phyloP scores from a whole-genome alignment of 2,888 invertebrate genomes.

The Horisme vitalbata region DNA sequence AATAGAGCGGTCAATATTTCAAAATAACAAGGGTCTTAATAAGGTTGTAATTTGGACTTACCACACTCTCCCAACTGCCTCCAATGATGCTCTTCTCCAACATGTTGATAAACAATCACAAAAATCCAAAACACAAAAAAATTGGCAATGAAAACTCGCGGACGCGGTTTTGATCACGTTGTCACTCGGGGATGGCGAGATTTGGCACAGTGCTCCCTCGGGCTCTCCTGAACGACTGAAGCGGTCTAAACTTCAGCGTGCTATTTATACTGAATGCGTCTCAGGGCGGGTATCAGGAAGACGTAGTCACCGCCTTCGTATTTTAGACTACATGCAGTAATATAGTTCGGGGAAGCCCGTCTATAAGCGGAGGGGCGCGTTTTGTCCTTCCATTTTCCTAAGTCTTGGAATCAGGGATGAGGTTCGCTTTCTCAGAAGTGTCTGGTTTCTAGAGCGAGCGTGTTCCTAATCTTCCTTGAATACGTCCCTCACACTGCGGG shows the following conservation, averaged over 20 bases:
- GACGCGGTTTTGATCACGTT: constrained; percentile 65
- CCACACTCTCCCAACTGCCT: constrained; percentile 80
- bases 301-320: constrained; percentile 64
- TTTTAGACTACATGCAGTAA: constrained; percentile 57
- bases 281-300: constrained; percentile 72
- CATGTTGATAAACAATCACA: constrained; percentile 52
- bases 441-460: constrained; percentile 28
- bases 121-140: constrained; percentile 42
- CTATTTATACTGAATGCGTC: constrained; percentile 70
- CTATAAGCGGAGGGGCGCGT: constrained; percentile 47
- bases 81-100: constrained; percentile 74
- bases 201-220: constrained; percentile 70
- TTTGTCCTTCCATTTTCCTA: constrained; percentile 46
- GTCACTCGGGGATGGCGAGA: constrained; percentile 54
- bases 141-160: constrained; percentile 23
- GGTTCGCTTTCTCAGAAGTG: constrained; percentile 23
- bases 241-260: constrained; percentile 59
- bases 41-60: constrained; percentile 48
- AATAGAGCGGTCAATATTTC: no score
- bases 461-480: constrained; percentile 20
- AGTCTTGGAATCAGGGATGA: constrained; percentile 35
- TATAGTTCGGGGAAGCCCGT: constrained; percentile 76
- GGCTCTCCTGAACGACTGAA: constrained; percentile 77
- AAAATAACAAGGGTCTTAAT: background rate
- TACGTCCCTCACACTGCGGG: constrained; percentile 16